These are phyloP conservation scores for Dasyprocta punctata DNA, from an alignment of 2,113 vertebrate genomes.

Conservation along the genomic window DNA sequence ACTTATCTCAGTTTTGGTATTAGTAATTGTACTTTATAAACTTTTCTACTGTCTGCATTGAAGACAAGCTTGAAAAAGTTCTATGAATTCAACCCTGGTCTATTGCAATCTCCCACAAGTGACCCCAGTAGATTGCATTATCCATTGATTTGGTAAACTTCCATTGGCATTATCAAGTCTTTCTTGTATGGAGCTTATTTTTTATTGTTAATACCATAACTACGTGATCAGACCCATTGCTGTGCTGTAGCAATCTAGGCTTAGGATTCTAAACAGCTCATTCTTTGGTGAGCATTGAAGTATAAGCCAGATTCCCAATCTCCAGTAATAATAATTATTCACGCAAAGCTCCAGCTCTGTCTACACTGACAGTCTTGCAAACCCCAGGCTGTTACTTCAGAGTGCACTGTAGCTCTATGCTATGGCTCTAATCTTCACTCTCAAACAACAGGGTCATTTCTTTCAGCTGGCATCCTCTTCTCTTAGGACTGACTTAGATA, in stretches of 20 bases:
- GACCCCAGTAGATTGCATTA: too few relatives aligned
- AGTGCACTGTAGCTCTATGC: neutral
- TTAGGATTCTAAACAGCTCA: neutral
- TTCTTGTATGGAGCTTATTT: too few relatives aligned
- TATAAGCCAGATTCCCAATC: neutral
- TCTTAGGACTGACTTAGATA: neutral
- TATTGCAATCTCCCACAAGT: neutral
- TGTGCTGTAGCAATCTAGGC: neutral
- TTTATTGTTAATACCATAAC: too few relatives aligned
- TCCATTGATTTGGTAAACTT: too few relatives aligned
- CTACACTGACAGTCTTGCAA: neutral
- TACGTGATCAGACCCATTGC: too few relatives aligned
- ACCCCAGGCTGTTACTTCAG: too few relatives aligned
- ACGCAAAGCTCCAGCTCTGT: neutral
- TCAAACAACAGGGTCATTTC: accelerated
- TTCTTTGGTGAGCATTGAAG: neutral
- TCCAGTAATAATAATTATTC: neutral
- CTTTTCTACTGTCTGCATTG: neutral
- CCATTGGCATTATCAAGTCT: too few relatives aligned
- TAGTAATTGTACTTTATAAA: neutral
- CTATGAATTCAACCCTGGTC: neutral
- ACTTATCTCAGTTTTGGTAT: neutral
- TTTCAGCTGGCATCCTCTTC: neutral
- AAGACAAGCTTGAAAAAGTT: neutral
- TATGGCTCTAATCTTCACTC: neutral